Evolutionary conservation across 2,888 invertebrate species (phyloP).

Genomic region (Tetrapedia diversipes): DNA sequence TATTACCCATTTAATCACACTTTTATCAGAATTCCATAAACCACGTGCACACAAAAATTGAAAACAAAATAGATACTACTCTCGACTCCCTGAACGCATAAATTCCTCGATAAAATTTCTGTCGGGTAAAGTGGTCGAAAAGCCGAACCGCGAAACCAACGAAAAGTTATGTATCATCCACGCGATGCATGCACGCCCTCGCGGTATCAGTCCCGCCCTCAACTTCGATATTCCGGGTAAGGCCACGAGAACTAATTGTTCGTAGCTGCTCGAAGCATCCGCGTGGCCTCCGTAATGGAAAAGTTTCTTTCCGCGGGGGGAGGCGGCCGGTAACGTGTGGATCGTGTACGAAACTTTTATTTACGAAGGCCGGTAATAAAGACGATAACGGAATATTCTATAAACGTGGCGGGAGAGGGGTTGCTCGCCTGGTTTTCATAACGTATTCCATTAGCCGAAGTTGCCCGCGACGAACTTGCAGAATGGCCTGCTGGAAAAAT

Average conservation of each 20-base stretch:
- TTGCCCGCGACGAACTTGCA: constrained; percentile 35
- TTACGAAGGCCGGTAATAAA: constrained; percentile 57
- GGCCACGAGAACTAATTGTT: constrained; percentile 41
- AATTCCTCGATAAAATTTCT: no score
- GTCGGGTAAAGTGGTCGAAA: no score
- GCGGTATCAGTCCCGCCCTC: no score
- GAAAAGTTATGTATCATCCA: no score
- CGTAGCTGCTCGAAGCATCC: constrained; percentile 11
- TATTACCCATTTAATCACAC: no score
- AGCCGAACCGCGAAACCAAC: no score
- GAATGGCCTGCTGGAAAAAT: constrained; percentile 33
- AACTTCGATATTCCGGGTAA: constrained; percentile 25
- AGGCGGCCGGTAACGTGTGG: constrained; percentile 25
- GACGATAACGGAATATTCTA: constrained; percentile 61
- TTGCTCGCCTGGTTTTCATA: constrained; percentile 40
- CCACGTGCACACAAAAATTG: no score
- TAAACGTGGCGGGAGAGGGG: constrained; percentile 19
- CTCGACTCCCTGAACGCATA: no score
- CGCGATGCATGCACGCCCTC: no score
- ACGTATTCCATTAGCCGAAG: constrained; percentile 60
- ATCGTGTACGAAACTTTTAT: constrained; percentile 52
- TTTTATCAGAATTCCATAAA: no score
- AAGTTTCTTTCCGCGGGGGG: constrained; percentile 40
- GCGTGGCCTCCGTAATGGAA: constrained; percentile 39
- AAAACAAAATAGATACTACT: no score